Percentiles rank a stretch among this genome's conserved stretches.
phyloP scores from a whole-genome alignment of 2,888 invertebrate genomes.

The Melipona bicolor region DNA sequence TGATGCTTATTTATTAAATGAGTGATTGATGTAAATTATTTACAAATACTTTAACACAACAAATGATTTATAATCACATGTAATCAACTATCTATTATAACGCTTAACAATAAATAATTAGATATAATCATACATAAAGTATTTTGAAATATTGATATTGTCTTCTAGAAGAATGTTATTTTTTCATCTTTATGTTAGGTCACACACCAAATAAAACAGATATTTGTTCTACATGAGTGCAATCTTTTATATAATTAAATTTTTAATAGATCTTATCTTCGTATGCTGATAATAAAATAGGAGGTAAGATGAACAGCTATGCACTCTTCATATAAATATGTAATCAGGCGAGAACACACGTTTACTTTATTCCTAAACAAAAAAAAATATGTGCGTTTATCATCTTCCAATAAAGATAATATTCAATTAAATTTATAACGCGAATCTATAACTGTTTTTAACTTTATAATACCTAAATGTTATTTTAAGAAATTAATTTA shows the following conservation, averaged over 20 bases:
- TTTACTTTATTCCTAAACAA: slow-evolving; percentile 77
- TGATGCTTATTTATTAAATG: slow-evolving; percentile 74
- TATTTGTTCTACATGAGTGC: slow-evolving; percentile 43
- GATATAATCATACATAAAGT: slow-evolving; percentile 71
- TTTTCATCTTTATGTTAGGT: slow-evolving; percentile 44
- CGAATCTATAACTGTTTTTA: background rate
- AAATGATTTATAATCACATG: slow-evolving; percentile 71
- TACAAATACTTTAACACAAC: slow-evolving; percentile 76
- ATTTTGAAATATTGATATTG: slow-evolving; percentile 69
- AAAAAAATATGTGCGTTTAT: slow-evolving; percentile 72
- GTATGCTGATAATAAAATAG: slow-evolving; percentile 71
- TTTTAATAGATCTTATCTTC: slow-evolving; percentile 62
- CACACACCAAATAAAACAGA: slow-evolving; percentile 51
- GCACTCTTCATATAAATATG: slow-evolving; percentile 75
- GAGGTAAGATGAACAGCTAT: slow-evolving; percentile 71
- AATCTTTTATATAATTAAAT: slow-evolving; percentile 60
- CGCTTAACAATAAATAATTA: slow-evolving; percentile 75
- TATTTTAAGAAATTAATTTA: background rate
- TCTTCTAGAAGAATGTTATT: slow-evolving; percentile 54
- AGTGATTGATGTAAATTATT: slow-evolving; percentile 76
- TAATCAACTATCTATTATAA: slow-evolving; percentile 71
- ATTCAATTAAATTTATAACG: slow-evolving; percentile 22
- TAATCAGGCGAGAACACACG: slow-evolving; percentile 71
- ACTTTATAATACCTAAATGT: background rate
- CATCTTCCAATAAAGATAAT: slow-evolving; percentile 46